These are phyloP conservation scores for Pampus argenteus DNA, from an alignment of 2,797 vertebrate genomes.

Conservation along the genomic window DNA sequence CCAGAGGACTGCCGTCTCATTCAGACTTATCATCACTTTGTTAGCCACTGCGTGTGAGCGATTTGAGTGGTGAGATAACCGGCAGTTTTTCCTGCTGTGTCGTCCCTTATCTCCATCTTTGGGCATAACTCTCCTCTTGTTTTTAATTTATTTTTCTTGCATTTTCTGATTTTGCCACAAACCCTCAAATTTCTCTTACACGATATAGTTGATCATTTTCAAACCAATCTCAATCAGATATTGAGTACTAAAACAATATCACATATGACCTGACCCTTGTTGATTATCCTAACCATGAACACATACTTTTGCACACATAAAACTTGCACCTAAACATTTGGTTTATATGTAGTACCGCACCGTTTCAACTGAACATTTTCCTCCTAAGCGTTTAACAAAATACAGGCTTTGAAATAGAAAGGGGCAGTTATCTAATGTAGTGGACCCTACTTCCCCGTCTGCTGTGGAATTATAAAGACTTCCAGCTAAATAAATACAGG, in stretches of 20 bases:
- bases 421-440: slow-evolving; percentile 36
- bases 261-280: not conserved
- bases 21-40: slow-evolving; percentile 72
- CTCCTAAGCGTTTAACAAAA: slow-evolving; percentile 39
- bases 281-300: not conserved
- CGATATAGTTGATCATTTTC: not conserved
- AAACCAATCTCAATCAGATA: not conserved
- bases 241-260: not conserved
- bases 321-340: slow-evolving; percentile 20
- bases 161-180: not conserved
- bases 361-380: slow-evolving; percentile 31
- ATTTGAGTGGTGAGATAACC: slow-evolving; percentile 55
- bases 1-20: slow-evolving; percentile 53
- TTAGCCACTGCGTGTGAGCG: slow-evolving; percentile 52
- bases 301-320: not conserved
- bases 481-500: slow-evolving; percentile 83
- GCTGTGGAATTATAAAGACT: slow-evolving; percentile 72
- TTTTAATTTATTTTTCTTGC: not conserved
- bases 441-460: slow-evolving; percentile 36
- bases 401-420: slow-evolving; percentile 47
- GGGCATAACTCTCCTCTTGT: slow-evolving; percentile 3
- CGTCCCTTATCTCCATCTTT: slow-evolving; percentile 28
- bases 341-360: not conserved
- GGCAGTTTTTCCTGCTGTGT: slow-evolving; percentile 40
- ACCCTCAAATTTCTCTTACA: not conserved